Conservation (phyloP, 2,888 invertebrate genomes). For the Spisula solida region DNA sequence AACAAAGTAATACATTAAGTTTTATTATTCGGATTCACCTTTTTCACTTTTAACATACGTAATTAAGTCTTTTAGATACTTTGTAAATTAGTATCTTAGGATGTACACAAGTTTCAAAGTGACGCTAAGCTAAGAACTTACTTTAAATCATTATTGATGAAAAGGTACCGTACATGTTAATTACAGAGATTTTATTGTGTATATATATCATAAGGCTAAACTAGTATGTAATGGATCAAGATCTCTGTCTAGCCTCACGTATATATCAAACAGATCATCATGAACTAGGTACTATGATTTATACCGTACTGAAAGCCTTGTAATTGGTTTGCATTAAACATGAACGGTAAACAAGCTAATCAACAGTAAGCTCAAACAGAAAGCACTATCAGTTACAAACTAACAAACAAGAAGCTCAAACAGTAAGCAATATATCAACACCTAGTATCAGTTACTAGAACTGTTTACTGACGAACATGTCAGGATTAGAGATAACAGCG, state of each 20-base stretch:
- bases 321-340: not conserved
- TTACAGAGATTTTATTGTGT: not conserved
- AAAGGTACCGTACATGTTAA: not conserved
- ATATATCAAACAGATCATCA: not conserved
- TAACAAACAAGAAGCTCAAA: too few species aligned
- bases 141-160: not conserved
- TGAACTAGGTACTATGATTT: not conserved
- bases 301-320: not conserved
- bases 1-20: too few species aligned
- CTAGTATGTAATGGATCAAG: not conserved
- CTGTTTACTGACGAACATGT: not conserved
- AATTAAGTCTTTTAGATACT: not conserved
- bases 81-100: not conserved
- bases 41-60: not conserved
- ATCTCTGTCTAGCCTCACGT: not conserved
- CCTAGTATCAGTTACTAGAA: too few species aligned
- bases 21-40: too few species aligned
- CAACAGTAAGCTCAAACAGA: not conserved
- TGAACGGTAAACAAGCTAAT: not conserved
- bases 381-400: not conserved
- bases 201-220: not conserved
- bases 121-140: not conserved
- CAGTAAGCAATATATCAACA: too few species aligned
- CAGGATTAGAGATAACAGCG: not conserved
- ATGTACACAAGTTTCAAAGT: not conserved